Base-by-base conservation (phyloP, 2,113 vertebrate genomes). In the Anas platyrhynchos region DNA sequence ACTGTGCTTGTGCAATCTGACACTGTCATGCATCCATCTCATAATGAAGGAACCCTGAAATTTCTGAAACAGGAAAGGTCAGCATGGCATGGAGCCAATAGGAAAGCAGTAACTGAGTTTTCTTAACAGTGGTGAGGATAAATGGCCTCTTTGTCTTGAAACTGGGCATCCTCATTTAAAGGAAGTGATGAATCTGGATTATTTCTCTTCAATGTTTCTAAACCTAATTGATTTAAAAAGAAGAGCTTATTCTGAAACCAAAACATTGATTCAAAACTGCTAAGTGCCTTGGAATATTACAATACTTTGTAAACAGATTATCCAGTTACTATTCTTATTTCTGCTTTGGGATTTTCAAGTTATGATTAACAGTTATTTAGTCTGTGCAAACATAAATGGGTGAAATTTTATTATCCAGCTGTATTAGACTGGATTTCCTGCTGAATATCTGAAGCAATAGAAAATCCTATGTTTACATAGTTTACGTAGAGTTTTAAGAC, bases 31-130 rank as follows among this genome's bases (percentile, higher is more conserved):
- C 36, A 52, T 26, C 61, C 32, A 15, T 41, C n/a, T 61, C 52
- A 9, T 4, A 46, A 4, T 20, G 52, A 44, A 59, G 44, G 55
- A 67, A 56, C 55, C 7, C 23, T 44, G 63, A 21, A 2, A 18
- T 31, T 71, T 55, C 17, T 66, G 66, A 15, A 34, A 13, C 4
- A 7, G 56, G 22, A 34, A 48, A 38, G n/a, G n/a, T n/a, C 3
- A 1, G 12, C 5, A 11, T 13, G 34, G 27, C 1, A 0, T 43
- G 52, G 85, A 63, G 36, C 66, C 59, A 11, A 0, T 1, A 31
- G 86, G 29, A 63, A 4, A 86, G 71, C 71, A 34, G n/a, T 6
- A 55, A 38, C 83, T 44, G 34, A 55, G 46, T 27, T 67, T 67
- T 48, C 46, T 31, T 26, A 26, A 72, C 52, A 50, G 72, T 52